Base-by-base conservation (phyloP, 2,113 vertebrate genomes). In the Peromyscus leucopus region DNA sequence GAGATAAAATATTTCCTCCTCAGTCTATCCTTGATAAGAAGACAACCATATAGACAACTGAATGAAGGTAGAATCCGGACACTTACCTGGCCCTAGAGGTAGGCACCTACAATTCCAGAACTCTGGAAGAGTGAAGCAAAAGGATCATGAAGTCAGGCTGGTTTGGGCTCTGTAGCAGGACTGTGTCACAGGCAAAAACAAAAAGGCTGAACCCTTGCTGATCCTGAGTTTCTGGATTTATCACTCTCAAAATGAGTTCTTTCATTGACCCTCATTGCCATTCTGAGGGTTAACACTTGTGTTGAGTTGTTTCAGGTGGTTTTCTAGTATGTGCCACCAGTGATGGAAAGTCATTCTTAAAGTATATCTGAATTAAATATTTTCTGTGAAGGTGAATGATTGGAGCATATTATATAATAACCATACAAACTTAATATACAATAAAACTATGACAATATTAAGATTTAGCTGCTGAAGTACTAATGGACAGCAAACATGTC, bases 1-100 rank as follows among this genome's bases (percentile, higher is more conserved):
- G 87, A 93, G 8, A 11, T 96, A 24, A 72, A 24, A 91, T 78
- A 31, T 93, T 84, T 88, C 46, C 93, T 96, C 21, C 16, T 93
- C 36, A 69, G 39, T 91, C 19, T 67, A 92, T 19, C 72, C 33
- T 69, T 84, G 85, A 59, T 36, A 39, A 89, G 33, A 94, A 90
- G 57, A 19, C 12, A 90, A 1, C 42, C 39, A 1, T 89, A 2
- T 78, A 78, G 33, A 46, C 9, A 89, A 12, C 26, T 87, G 71
- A 94, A 5, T 86, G 13, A 59, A 71, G 10, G 65, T 31, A 59
- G 24, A 85, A n/a, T 89, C 69, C 93, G 21, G 55, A 83, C 12
- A 36, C 46, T 63, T 48, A 48, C 33, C 15, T 48, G 46, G 33
- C 80, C n/a, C 55, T 83, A 46, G 61, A 15, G 2, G 22, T 22